These are phyloP conservation scores for Lithophane socia DNA, from an alignment of 2,888 invertebrate species.

Conservation along the genomic window DNA sequence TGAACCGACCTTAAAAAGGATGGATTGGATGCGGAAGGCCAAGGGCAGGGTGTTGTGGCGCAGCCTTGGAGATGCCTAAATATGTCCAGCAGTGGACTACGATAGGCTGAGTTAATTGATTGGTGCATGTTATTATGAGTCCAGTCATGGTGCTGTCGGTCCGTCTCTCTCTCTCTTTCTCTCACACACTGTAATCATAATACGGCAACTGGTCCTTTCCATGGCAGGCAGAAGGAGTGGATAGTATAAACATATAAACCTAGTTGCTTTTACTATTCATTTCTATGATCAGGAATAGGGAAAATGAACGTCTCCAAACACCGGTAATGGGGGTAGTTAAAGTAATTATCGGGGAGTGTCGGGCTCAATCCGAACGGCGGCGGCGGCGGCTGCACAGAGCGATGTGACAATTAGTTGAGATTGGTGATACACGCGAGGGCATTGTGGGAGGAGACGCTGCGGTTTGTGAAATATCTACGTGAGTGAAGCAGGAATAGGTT, in stretches of 20 bases:
- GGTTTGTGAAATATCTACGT: background rate
- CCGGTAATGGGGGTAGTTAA: conserved; percentile 31
- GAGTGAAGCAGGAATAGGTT: background rate
- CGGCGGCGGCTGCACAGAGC: conserved; percentile 36
- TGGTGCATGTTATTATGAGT: background rate
- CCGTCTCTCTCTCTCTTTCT: background rate
- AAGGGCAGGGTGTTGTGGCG: too few species aligned
- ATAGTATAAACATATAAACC: background rate
- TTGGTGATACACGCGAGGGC: background rate
- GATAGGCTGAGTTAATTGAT: background rate
- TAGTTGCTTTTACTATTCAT: background rate
- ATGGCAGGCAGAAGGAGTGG: too few species aligned
- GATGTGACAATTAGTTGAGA: conserved; percentile 55
- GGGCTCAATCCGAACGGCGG: conserved; percentile 38
- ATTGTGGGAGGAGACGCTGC: background rate
- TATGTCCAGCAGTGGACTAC: too few species aligned
- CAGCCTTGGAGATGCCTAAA: too few species aligned
- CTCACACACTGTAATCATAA: background rate
- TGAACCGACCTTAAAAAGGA: too few species aligned
- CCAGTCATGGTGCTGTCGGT: background rate
- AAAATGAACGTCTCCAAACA: conserved; percentile 16
- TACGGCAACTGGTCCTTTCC: too few species aligned
- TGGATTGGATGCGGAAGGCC: too few species aligned
- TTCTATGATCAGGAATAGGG: conserved; percentile 11
- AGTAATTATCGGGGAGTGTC: conserved; percentile 52